Base-by-base conservation (phyloP, 1,140 invertebrate genomes). In the Bombus confusus region DNA sequence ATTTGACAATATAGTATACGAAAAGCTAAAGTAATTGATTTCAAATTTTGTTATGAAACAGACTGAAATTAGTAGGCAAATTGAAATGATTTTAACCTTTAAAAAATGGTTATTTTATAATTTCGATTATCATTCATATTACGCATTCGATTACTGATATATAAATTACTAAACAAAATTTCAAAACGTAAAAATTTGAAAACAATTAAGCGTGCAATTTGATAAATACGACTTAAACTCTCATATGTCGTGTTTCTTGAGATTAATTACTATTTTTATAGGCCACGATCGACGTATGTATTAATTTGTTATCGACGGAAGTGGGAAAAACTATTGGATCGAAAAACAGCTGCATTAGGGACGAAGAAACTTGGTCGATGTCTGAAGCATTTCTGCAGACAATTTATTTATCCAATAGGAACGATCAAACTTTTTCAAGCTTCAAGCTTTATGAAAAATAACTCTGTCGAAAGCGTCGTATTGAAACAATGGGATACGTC, bases 321-420 rank as follows among this genome's bases (percentile, higher is more conserved):
- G 15, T 5, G 4, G 31, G 31, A 31, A 31, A 68, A 68, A 68
- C 18, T 68, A 18, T 22, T 34, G 31, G 31, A 68, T 34, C 18
- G 31, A 68, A 68, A 68, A 68, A 68, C 15, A 68, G 31, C 31
- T 18, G 64, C 18, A 22, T 68, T 68, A 68, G 31, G 31, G 31
- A 68, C 34, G 31, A 68, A 68, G 31, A 68, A 68, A 68, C 15
- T 68, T 68, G 64, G 64, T 68, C 31, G 31, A 68, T 68, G 64
- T 31, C 31, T 22, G 31, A 68, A 37, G 18, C 64, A 68, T 18
- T 37, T 34, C 64, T 18, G 18, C 64, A 68, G 64, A 68, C 64
- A 34, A 68, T 68, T 37, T 68, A 37, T 68, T 68, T 68, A 68
- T 31, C 64, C 64, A 22, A 31, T 34, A 68, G 64, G 31, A 68